Evolutionary conservation across 2,888 invertebrate species (phyloP).

Genomic region (Sycophila texana): DNA sequence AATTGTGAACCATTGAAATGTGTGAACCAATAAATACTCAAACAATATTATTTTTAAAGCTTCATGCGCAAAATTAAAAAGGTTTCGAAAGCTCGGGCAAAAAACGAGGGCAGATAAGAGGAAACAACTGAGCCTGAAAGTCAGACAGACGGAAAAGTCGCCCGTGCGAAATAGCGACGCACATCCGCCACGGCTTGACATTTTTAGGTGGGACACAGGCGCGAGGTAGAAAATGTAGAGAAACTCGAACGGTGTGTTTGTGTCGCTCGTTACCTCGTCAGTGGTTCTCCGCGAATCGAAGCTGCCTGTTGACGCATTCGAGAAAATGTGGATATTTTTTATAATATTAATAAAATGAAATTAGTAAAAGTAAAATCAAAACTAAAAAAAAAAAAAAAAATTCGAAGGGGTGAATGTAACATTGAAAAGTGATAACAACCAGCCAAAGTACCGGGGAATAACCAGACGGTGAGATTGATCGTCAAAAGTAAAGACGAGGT

Average conservation of each 20-base stretch:
- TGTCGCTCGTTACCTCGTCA: conserved; percentile 37
- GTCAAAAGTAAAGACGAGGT: neutral
- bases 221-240: conserved; percentile 36
- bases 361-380: neutral
- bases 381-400: neutral
- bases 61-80: conserved; percentile 18
- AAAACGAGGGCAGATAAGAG: conserved; percentile 11
- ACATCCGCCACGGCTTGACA: conserved; percentile 23
- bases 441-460: conserved; percentile 1
- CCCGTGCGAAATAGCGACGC: neutral
- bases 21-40: too few relatives aligned
- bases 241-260: conserved; percentile 18
- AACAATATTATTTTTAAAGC: too few relatives aligned
- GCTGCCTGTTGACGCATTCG: too few relatives aligned
- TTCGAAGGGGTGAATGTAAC: neutral
- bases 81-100: conserved; percentile 32
- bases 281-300: conserved; percentile 18
- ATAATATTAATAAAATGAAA: conserved; percentile 18
- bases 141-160: too few relatives aligned
- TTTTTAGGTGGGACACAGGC: conserved; percentile 32
- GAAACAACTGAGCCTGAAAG: neutral
- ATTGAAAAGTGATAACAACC: neutral
- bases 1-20: too few relatives aligned
- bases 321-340: too few relatives aligned
- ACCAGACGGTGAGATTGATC: conserved; percentile 10